phyloP scores from a whole-genome alignment of 2,113 vertebrate genomes.

The Rhineura floridana region DNA sequence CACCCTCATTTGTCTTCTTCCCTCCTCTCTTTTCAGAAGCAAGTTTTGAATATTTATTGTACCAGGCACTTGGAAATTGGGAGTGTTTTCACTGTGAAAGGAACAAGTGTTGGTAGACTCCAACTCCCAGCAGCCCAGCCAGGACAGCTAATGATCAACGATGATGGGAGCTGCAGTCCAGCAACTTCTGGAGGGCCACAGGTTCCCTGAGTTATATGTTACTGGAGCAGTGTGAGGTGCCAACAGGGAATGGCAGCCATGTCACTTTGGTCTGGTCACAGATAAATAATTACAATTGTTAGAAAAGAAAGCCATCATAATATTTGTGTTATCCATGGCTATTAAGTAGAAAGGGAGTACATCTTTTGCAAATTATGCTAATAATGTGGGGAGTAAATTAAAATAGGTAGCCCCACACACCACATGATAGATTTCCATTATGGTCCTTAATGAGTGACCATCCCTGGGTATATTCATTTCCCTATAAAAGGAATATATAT shows the following conservation, averaged over 20 bases:
- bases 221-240: neutral
- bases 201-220: too few species aligned
- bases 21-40: neutral
- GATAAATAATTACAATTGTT: neutral
- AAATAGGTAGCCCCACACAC: neutral
- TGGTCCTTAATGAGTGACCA: neutral
- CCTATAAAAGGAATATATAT: neutral
- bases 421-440: neutral
- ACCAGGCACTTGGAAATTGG: neutral
- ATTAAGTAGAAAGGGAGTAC: neutral
- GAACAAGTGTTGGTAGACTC: too few species aligned
- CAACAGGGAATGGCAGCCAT: neutral
- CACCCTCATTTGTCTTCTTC: neutral
- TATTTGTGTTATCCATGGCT: too few species aligned
- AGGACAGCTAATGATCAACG: too few species aligned
- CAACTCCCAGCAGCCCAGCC: too few species aligned
- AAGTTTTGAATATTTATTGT: neutral
- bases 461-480: neutral
- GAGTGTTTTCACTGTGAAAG: too few species aligned
- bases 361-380: neutral
- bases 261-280: neutral
- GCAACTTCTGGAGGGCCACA: too few species aligned
- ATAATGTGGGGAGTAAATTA: neutral
- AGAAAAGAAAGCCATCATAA: neutral
- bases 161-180: too few species aligned